These are phyloP conservation scores for Palythoa heliodiscus DNA, from an alignment of 92 coral and sea anemone genomes.

Conservation along the genomic window DNA sequence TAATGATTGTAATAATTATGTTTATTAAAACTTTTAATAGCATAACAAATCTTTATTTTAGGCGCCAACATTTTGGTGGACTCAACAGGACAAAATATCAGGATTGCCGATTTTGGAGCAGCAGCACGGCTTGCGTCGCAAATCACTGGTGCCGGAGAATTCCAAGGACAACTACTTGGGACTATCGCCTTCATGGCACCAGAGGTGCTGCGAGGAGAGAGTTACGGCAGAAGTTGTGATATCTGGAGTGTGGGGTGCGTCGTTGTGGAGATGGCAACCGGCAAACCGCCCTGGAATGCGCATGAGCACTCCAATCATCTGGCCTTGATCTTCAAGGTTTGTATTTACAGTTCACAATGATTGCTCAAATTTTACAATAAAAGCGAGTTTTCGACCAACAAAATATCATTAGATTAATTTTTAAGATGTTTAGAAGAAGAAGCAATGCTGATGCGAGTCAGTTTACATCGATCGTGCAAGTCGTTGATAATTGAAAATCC, in stretches of 20 bases:
- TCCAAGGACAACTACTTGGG: constrained; percentile 94
- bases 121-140: constrained; percentile 93
- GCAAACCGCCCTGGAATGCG: constrained; percentile 97
- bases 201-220: constrained; percentile 95
- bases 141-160: constrained; percentile 93
- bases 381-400: neutral
- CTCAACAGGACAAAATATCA: constrained; percentile 88
- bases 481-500: no score
- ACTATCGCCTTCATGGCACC: constrained; percentile 99
- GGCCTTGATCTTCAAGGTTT: constrained; percentile 92
- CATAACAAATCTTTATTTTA: constrained; percentile 14
- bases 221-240: constrained; percentile 96
- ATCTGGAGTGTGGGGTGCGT: constrained; percentile 98
- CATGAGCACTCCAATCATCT: constrained; percentile 96
- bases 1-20: no score
- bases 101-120: constrained; percentile 97
- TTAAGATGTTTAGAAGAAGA: no score
- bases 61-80: constrained; percentile 95
- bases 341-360: neutral
- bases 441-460: no score
- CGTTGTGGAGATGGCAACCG: constrained; percentile 91
- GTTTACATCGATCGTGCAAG: no score
- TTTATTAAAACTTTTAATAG: no score
- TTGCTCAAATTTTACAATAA: neutral
- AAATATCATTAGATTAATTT: no score